Base-by-base conservation (phyloP, 2,888 invertebrate genomes). In the Dichetophora obliterata region DNA sequence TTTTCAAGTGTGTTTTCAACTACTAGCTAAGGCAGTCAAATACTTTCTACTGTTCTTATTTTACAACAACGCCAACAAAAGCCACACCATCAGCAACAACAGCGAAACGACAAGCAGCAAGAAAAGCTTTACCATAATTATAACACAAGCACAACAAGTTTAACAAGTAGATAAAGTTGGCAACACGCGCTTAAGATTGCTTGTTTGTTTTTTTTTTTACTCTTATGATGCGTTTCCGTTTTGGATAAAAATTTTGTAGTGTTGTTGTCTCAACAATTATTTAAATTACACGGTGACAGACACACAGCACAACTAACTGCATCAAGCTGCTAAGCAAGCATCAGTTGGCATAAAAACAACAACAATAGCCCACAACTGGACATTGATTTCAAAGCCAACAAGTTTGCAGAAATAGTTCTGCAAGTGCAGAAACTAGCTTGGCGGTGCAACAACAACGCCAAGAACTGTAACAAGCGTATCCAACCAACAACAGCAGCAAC, bases 391-490 rank as follows among this genome's bases (percentile, higher is more conserved):
- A 43, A 43, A 43, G 43, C 43, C 43, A 43, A 11, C 43, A 11
- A 43, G 43, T 43, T 43, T 43, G 43, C 43, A 43, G 43, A 43
- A 43, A 43, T 43, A 43, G 43, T 14, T 43, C 43, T 43, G 43
- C 22, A 68, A 50, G 24, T 16, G 50, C 24, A 34, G 63, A n/a
- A 50, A 24, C 48, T 24, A 22, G 24, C 57, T 59, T 24, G 43
- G 76, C 80, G 78, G 75, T 54, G 9, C 79, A 48, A 54, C 75
- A 77, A 48, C 70, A 66, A 61, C 50, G 1, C 27, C 34, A 71
- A 78, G 75, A 68, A 68, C 37, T 22, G 43, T 54, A 75, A 65
- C 74, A 72, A 76, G 77, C 82, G 82, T 81, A 83, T 80, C 78
- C 82, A 78, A 65, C 34, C 31, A 66, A 66, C 4, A 66, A 34